Base-by-base conservation (phyloP, 1,140 invertebrate species). In the Ceratosolen solmsi region DNA sequence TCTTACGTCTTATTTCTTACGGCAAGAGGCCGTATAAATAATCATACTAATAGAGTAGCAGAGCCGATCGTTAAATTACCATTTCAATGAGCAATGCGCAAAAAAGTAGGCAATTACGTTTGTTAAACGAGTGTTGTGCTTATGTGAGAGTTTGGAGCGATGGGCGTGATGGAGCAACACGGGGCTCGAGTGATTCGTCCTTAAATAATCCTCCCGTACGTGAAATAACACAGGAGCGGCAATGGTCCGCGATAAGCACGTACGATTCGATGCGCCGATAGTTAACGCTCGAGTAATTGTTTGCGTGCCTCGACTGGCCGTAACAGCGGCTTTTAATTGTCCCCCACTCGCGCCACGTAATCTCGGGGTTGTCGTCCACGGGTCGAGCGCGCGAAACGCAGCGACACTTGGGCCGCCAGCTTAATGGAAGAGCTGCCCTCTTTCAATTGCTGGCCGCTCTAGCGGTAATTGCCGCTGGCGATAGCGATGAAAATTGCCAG, bases 401-500 rank as follows among this genome's bases (percentile, higher is more conserved):
- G 58, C n/a, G 63, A 65, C 76, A 70, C 60, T 78, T 72, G 0
- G 8, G 17, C 27, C 51, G 77, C 65, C 15, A 22, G n/a, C 17
- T 54, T 80, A 80, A 80, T 73, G 68, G 78, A 72, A 73, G 78
- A 80, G 70, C 36, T 80, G 68, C 38, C 78, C 78, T 73, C 56
- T 49, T 58, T 80, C 78, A 80, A 80, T 80, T 80, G 38, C 38
- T 25, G 68, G 60, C 13, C 58, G 60, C 41, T 80, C 51, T 60
- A 73, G 56, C 70, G 17, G 68, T 79, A 79, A 70, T 79, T 79
- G 49, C 56, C 20, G 22, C 22, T 25, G 3, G 56, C 51, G 49
- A 70, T 79, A 25, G 63, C 76, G 30, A 79, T 79, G 63, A 56
- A 79, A 79, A 70, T 79, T 79, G 46, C 76, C 15, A n/a, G 8